Percentiles rank a stretch among this genome's conserved stretches.
Evolutionary conservation across 2,888 invertebrate species (phyloP).

Genomic region (Synanthedon andrenaeformis): DNA sequence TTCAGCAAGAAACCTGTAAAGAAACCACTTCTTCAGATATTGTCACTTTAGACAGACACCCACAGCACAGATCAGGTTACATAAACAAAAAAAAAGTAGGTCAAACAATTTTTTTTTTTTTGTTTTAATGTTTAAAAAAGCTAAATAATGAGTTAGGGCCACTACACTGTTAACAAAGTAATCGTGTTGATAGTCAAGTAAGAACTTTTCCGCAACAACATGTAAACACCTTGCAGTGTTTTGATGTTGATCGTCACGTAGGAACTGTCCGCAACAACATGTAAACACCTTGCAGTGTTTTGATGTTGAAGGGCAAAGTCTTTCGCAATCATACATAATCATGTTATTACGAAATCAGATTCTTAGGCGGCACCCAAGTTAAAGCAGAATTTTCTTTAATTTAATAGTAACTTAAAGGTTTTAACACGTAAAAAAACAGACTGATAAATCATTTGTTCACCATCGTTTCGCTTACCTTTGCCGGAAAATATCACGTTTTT

Average conservation of each 20-base stretch:
- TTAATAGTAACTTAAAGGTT: no score
- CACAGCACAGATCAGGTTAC: conserved; percentile 32
- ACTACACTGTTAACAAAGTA: background rate
- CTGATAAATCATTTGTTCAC: no score
- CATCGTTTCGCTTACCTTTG: background rate
- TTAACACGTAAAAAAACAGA: no score
- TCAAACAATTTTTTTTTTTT: conserved; percentile 20
- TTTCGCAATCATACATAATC: no score
- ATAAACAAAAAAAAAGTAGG: conserved; percentile 49
- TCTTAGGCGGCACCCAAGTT: no score
- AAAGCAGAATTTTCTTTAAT: no score
- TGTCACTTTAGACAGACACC: background rate
- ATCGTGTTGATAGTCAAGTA: background rate
- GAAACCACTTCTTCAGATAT: conserved; percentile 2
- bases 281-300: background rate
- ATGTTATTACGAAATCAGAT: no score
- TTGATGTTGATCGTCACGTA: background rate
- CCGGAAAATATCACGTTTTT: background rate
- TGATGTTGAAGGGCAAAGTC: no score
- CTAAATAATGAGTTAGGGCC: background rate
- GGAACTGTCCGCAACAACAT: background rate
- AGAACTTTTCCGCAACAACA: background rate
- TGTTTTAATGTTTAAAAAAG: background rate
- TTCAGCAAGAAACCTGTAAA: conserved; percentile 14
- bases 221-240: background rate